These are phyloP conservation scores for Sarcoramphus papa DNA, from an alignment of 2,797 vertebrate species.

Conservation along the genomic window DNA sequence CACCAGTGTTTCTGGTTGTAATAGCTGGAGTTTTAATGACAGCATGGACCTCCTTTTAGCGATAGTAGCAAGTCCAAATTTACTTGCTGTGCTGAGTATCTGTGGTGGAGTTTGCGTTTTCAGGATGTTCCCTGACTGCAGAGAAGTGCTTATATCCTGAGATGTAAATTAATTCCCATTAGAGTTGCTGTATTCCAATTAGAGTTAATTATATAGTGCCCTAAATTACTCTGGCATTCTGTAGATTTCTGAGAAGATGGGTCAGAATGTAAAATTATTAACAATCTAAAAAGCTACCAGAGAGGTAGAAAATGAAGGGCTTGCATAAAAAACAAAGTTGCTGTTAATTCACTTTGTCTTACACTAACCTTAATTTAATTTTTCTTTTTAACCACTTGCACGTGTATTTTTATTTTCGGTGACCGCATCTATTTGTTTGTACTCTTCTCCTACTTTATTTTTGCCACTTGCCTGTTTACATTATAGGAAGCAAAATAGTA, in stretches of 20 bases:
- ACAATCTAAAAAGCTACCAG: neutral
- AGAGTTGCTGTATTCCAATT: neutral
- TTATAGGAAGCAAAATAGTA: neutral
- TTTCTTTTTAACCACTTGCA: neutral
- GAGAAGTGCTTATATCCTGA: neutral
- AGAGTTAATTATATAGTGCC: constrained; percentile 15
- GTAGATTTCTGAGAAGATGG: neutral
- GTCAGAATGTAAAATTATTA: neutral
- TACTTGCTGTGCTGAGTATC: neutral
- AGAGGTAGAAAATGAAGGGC: neutral
- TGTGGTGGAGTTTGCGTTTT: neutral
- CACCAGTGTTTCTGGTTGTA: neutral
- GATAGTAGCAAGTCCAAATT: neutral
- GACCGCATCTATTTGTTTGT: neutral
- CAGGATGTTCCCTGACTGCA: neutral
- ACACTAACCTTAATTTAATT: neutral
- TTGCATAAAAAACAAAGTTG: neutral
- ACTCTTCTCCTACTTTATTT: neutral
- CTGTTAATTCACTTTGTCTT: neutral
- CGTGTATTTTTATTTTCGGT: neutral
- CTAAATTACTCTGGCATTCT: neutral
- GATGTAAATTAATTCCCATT: neutral
- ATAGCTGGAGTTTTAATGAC: neutral
- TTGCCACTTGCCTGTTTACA: neutral
- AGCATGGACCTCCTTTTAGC: neutral